Base-by-base conservation (phyloP, 1,140 invertebrate genomes). In the Bombus sylvicola region DNA sequence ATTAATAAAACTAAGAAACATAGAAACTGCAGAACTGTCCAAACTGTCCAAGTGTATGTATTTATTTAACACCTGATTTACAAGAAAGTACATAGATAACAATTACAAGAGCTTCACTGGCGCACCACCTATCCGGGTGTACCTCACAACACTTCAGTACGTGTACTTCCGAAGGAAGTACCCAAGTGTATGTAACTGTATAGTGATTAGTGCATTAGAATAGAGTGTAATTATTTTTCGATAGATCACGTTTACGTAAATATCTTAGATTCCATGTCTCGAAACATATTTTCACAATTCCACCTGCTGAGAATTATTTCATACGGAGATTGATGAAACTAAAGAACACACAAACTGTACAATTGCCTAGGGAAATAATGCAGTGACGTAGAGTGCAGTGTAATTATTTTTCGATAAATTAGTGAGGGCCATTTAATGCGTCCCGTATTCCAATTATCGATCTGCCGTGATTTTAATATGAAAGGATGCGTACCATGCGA, bases 91-190 rank as follows among this genome's bases (percentile, higher is more conserved):
- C 1, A 41, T 2, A 41, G 0, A 41, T 1, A 10, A 41, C 10
- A 41, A 12, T 41, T 41, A 41, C 41, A 41, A 41, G 10, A 0
- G 12, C 0, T 47, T 15, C 43, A 47, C 13, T 47, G 15, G 4
- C 15, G 0, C 13, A 47, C 0, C 43, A 47, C 15, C 0, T 0
- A 47, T 15, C 0, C 43, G 13, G 13, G 4, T 47, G 13, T 5
- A 47, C 43, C 43, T 47, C 0, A 15, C 43, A 47, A 15, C 0
- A 43, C 97, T 96, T 96, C 97, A 96, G 96, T 97, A 97, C 64
- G 25, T n/a, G 37, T 64, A 77, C 75, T 77, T 31, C 28, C 3
- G 57, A 1, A 34, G 2, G 34, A 34, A 34, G 1, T 34, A 34
- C 1, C 15, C 47, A 47, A 47, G 5, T 47, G 5, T 18, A 47